Conservation (phyloP, 2,113 vertebrate genomes). For the Nothobranchius kuhntae region DNA sequence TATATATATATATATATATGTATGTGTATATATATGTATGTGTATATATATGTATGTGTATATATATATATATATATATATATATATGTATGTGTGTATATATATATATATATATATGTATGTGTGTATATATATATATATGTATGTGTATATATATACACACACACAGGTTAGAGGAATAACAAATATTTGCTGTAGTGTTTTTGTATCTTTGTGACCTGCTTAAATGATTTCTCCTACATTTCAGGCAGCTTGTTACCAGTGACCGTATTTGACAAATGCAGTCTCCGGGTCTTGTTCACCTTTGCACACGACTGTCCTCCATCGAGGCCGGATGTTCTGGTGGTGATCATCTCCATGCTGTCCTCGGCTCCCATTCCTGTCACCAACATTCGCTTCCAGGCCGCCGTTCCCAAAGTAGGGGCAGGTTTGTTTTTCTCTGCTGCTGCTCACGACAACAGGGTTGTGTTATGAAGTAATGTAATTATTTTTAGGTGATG, state of each 20-base stretch:
- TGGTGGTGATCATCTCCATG: slow-evolving; percentile 98
- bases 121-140: no score
- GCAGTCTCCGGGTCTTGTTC: slow-evolving; percentile 92
- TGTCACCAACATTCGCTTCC: slow-evolving; percentile 91
- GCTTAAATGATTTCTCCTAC: background rate
- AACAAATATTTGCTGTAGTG: no score
- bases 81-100: no score
- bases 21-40: no score
- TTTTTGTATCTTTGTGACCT: background rate
- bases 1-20: no score
- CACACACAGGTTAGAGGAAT: no score
- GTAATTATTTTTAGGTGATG: slow-evolving; percentile 83
- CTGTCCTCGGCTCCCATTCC: slow-evolving; percentile 91
- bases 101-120: no score
- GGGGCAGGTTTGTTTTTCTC: background rate
- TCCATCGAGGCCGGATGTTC: slow-evolving; percentile 85
- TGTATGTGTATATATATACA: no score
- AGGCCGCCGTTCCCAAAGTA: slow-evolving; percentile 87
- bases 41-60: no score
- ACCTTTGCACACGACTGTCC: slow-evolving; percentile 91
- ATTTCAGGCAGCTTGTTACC: slow-evolving; percentile 90
- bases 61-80: no score
- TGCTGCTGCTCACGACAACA: background rate
- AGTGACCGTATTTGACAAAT: slow-evolving; percentile 93
- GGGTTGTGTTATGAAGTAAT: background rate